Conservation (phyloP, 1,140 invertebrate species). For the Psilanteris sp. region DNA sequence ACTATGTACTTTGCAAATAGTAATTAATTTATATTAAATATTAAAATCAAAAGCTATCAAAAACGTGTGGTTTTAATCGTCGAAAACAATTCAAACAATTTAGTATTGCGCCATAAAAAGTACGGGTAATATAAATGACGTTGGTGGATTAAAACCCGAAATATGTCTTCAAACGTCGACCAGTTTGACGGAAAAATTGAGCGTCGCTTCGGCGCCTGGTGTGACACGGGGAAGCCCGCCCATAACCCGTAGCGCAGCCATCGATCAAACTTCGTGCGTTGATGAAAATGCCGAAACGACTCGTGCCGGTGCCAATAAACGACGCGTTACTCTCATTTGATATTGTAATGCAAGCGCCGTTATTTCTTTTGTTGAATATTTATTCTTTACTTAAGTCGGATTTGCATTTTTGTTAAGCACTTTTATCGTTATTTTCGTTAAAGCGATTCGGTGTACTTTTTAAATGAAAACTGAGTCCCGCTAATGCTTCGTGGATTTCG, state of each 20-base stretch:
- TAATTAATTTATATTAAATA: too few relatives aligned
- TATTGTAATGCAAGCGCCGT: slow-evolving; percentile 46
- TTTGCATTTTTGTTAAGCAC: slow-evolving; percentile 52
- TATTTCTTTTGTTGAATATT: slow-evolving; percentile 57
- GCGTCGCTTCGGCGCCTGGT: slow-evolving; percentile 18
- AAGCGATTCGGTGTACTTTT: slow-evolving; percentile 45
- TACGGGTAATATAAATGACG: slow-evolving; percentile 39
- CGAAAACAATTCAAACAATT: too few relatives aligned
- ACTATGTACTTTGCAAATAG: too few relatives aligned
- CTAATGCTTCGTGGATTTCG: slow-evolving; percentile 7
- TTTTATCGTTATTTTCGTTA: slow-evolving; percentile 50
- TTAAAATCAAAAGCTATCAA: too few relatives aligned
- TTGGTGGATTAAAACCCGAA: slow-evolving; percentile 39
- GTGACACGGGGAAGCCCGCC: slow-evolving; percentile 3
- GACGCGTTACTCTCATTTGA: slow-evolving; percentile 59
- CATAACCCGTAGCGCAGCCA: slow-evolving; percentile 21
- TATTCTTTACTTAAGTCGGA: slow-evolving; percentile 51
- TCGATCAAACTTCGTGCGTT: slow-evolving; percentile 63
- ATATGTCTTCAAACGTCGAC: slow-evolving; percentile 36
- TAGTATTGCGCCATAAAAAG: too few relatives aligned
- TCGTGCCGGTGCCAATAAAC: slow-evolving; percentile 53
- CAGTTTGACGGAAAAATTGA: slow-evolving; percentile 50
- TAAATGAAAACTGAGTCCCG: slow-evolving; percentile 26
- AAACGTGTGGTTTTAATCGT: too few relatives aligned
- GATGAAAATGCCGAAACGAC: slow-evolving; percentile 53